Evolutionary conservation across 2,888 invertebrate genomes (phyloP), one percentile per base, ranked within the genome.

Genomic region (Physocephala rufipes): DNA sequence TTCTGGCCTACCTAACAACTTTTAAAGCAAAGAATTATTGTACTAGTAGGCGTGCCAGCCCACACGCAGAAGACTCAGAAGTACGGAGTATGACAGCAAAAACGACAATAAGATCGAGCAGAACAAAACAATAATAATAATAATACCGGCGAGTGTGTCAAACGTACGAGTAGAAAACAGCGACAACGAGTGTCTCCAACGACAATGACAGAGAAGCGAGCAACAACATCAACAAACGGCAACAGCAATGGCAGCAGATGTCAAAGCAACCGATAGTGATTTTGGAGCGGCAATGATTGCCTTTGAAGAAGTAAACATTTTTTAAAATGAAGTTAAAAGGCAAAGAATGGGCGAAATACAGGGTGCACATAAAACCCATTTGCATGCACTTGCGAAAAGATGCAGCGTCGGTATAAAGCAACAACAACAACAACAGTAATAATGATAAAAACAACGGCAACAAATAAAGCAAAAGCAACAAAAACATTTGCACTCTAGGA

Each of bases 401-500:
- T 47, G 63, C 4, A 70, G 55, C 64, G 71, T 67, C 62, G 55
- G 28, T 59, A 45, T 45, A 24, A 30, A 45, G 19, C 51, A 19
- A 66, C 59, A 28, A 43, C 43, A 53, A 15, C 65, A 43, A 72
- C 59, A 45, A 49, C 59, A 53, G 69, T 63, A 72, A 65, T 71
- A 72, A 70, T 74, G n/a, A n/a, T 9, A 36, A 36, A 9, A 4
- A 36, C 36, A 36, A 36, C 36, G 9, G 9, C 36, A 36, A 36
- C 36, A 36, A n/a, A n/a, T n/a, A n/a, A n/a, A 36, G 36, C 36
- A 36, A 4, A 36, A 36, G 5, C 4, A 36, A 7, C 36, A 7
- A 7, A 9, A 4, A 7, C 36, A 9, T 36, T 36, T 9, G 5
- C 5, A 7, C 36, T 36, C 36, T 7, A 36, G 36, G 9, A 9